Evolutionary conservation across 2,113 vertebrate genomes (phyloP).

Genomic region (Athene cunicularia): DNA sequence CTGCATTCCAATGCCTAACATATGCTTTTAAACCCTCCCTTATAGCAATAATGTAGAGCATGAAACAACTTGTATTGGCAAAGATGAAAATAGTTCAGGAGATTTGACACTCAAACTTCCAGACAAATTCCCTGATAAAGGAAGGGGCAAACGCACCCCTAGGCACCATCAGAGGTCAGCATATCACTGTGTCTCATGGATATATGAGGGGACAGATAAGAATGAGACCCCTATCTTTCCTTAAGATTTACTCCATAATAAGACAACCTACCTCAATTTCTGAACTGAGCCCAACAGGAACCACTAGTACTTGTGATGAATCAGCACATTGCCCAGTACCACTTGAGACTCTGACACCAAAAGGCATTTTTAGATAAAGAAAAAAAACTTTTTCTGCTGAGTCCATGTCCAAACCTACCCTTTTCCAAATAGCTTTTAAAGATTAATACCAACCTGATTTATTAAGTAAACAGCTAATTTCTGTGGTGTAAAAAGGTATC

Average conservation of each 20-base stretch:
- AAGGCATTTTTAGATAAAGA: not conserved
- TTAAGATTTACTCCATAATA: not conserved
- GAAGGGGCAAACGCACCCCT: not conserved
- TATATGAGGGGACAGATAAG: not conserved
- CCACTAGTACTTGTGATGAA: not conserved
- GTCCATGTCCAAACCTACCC: not conserved
- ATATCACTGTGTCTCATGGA: not conserved
- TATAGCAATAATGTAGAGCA: not conserved
- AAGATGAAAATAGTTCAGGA: not conserved
- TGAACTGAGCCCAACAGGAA: not conserved
- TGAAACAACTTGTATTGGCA: not conserved
- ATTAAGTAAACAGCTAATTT: not conserved
- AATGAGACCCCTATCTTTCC: not conserved
- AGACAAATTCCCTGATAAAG: not conserved
- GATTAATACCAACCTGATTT: not conserved
- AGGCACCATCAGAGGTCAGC: not conserved
- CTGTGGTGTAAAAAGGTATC: not conserved
- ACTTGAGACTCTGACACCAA: not conserved
- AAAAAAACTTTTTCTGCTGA: not conserved
- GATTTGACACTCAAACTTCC: not conserved
- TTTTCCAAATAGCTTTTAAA: not conserved
- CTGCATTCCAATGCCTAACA: not conserved
- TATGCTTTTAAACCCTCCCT: not conserved
- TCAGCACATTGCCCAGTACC: not conserved
- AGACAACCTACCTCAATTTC: not conserved